These are phyloP conservation scores for Charanyca ferruginea DNA, from an alignment of 2,888 invertebrate species.

Conservation along the genomic window DNA sequence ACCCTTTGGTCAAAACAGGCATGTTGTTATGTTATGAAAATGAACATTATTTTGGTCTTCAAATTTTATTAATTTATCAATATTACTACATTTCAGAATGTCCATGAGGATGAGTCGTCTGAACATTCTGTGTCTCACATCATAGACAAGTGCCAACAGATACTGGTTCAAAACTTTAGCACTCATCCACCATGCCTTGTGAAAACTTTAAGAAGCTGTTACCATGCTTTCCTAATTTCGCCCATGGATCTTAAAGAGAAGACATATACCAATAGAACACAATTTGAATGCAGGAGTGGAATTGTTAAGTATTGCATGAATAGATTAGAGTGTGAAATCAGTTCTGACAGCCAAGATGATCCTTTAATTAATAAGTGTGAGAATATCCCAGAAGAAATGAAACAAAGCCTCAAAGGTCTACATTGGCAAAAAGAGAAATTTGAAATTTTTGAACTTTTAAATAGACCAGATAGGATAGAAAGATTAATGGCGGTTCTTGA, in stretches of 20 bases:
- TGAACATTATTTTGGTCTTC: neutral
- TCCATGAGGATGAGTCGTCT: conserved; percentile 79
- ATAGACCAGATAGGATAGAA: conserved; percentile 84
- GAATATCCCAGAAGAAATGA: conserved; percentile 81
- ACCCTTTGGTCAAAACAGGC: no score
- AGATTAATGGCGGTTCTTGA: conserved; percentile 88
- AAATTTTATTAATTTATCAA: neutral
- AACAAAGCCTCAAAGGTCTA: conserved; percentile 78
- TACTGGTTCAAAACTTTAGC: conserved; percentile 79
- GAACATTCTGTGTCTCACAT: conserved; percentile 74
- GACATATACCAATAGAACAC: conserved; percentile 79
- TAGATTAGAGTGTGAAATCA: conserved; percentile 83
- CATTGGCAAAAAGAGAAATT: conserved; percentile 86
- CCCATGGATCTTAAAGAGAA: conserved; percentile 79
- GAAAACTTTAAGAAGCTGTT: conserved; percentile 78
- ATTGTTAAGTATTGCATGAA: conserved; percentile 84
- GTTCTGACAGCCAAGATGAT: conserved; percentile 76
- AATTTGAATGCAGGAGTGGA: conserved; percentile 79
- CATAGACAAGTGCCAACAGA: conserved; percentile 81
- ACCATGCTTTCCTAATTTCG: conserved; percentile 80
- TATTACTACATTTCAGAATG: conserved; percentile 82
- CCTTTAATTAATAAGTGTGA: conserved; percentile 79
- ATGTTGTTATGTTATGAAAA: neutral
- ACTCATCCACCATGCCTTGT: conserved; percentile 82
- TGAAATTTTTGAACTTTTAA: conserved; percentile 83